Evolutionary conservation across 2,113 vertebrate genomes (phyloP).

Genomic region (Dromas ardeola): DNA sequence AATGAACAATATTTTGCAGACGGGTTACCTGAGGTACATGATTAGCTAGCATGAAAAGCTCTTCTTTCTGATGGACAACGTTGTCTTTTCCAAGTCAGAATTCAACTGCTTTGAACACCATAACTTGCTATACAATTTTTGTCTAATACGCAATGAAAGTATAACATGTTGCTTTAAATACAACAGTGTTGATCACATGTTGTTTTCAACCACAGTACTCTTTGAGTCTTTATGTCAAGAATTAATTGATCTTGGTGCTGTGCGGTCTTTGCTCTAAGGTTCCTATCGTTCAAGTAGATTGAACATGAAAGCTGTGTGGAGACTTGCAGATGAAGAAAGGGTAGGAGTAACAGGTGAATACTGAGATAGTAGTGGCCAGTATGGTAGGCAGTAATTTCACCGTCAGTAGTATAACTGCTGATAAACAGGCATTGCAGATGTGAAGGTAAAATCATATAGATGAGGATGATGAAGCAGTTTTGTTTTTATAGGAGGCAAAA

Average conservation of each 20-base stretch:
- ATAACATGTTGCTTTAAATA: background rate
- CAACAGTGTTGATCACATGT: background rate
- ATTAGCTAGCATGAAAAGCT: background rate
- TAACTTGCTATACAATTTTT: background rate
- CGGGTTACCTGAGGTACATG: background rate
- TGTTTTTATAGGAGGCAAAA: background rate
- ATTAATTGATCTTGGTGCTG: background rate
- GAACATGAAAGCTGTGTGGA: background rate
- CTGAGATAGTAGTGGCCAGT: background rate
- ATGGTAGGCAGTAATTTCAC: background rate
- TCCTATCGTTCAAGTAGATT: accelerated
- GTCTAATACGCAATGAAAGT: background rate
- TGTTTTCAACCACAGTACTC: background rate
- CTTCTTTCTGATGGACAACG: background rate
- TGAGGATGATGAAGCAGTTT: background rate
- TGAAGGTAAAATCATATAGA: background rate
- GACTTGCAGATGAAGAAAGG: background rate
- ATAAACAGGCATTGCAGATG: background rate
- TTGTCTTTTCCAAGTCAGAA: background rate
- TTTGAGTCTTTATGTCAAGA: background rate
- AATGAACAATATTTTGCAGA: background rate
- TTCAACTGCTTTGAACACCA: background rate
- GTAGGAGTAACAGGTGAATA: background rate
- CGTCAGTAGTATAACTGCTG: background rate
- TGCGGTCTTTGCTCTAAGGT: background rate